Percentiles rank a stretch among this genome's conserved stretches.
phyloP scores from a whole-genome alignment of 1,140 invertebrate genomes.

The Sitophilus oryzae region DNA sequence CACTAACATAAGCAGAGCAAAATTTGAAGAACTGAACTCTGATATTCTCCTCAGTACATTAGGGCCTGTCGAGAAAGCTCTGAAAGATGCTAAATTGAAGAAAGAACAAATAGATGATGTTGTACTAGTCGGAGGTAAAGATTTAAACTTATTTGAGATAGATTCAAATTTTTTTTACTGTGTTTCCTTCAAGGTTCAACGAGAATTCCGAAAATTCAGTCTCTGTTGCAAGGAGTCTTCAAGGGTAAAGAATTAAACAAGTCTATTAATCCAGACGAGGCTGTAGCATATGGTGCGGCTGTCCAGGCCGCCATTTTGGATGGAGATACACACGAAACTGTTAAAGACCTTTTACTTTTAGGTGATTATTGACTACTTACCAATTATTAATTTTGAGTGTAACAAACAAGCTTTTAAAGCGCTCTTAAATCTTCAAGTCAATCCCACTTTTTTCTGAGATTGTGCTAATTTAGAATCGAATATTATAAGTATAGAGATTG shows the following conservation, averaged over 20 bases:
- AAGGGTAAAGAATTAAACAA: constrained; percentile 62
- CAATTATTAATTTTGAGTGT: neutral
- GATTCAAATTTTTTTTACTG: neutral
- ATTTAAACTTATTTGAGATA: neutral
- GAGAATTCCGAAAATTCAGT: constrained; percentile 57
- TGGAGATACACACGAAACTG: constrained; percentile 49
- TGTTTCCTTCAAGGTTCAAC: constrained; percentile 52
- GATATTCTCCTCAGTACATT: constrained; percentile 55
- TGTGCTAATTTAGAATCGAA: too few species aligned
- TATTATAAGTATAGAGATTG: too few species aligned
- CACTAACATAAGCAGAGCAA: constrained; percentile 62
- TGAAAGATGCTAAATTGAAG: constrained; percentile 61
- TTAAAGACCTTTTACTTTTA: constrained; percentile 56
- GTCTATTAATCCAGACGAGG: constrained; percentile 69
- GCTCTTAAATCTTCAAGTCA: too few species aligned
- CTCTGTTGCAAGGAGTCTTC: constrained; percentile 56
- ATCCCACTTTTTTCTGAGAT: too few species aligned
- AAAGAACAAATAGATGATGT: constrained; percentile 43
- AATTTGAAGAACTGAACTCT: constrained; percentile 63
- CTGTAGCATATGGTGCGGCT: constrained; percentile 70
- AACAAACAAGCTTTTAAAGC: neutral
- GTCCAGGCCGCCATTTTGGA: constrained; percentile 67
- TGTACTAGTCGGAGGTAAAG: constrained; percentile 21
- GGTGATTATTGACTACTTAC: constrained; percentile 46
- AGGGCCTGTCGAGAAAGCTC: constrained; percentile 53